Conservation (phyloP, 2,888 invertebrate genomes). For the Hymenopus coronatus region DNA sequence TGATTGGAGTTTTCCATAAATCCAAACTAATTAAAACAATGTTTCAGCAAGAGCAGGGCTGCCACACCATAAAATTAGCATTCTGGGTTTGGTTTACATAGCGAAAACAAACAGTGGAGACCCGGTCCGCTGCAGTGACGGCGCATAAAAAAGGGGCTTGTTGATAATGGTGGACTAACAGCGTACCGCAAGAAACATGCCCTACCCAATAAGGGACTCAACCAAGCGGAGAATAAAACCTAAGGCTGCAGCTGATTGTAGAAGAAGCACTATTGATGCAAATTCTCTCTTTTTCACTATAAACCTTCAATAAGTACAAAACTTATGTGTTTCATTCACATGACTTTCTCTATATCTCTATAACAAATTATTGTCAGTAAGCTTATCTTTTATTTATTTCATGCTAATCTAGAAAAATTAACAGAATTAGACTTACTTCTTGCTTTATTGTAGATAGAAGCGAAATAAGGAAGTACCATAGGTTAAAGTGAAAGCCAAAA, state of each 20-base stretch:
- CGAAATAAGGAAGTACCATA: no score
- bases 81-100: background rate
- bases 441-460: no score
- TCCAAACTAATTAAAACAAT: constrained; percentile 6
- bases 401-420: no score
- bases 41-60: background rate
- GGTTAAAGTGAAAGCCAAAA: no score
- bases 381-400: no score
- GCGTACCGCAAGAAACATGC: background rate
- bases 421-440: no score
- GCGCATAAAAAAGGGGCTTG: background rate
- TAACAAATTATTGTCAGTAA: no score
- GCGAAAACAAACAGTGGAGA: background rate
- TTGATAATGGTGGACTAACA: background rate
- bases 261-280: background rate
- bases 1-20: constrained; percentile 3
- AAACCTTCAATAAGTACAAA: no score
- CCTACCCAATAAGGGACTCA: background rate
- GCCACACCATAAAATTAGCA: background rate
- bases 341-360: no score
- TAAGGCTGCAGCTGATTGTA: background rate
- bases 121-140: background rate
- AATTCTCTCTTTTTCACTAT: no score
- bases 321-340: no score
- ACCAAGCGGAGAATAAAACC: background rate